phyloP scores from a whole-genome alignment of 2,113 vertebrate genomes.

The Prochilodus magdalenae region DNA sequence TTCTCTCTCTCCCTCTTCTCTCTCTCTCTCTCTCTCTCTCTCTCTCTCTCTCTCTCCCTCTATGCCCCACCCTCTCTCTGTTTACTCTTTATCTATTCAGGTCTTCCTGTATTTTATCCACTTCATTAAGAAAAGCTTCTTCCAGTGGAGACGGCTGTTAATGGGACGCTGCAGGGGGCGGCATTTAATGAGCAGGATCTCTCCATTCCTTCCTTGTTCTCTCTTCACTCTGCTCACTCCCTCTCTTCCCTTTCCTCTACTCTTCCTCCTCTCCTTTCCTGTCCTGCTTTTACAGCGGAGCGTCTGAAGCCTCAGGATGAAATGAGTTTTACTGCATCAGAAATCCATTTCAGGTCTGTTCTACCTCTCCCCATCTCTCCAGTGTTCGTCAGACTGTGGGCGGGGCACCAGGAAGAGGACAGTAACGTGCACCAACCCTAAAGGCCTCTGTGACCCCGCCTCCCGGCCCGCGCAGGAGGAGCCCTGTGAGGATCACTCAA shows the following conservation, averaged over 20 bases:
- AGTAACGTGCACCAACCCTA: slow-evolving; percentile 88
- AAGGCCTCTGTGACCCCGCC: slow-evolving; percentile 86
- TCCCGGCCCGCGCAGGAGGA: slow-evolving; percentile 83
- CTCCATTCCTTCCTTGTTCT: not conserved
- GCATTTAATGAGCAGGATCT: slow-evolving; percentile 34
- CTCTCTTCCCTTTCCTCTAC: not conserved
- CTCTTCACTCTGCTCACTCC: not conserved
- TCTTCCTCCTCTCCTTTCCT: not conserved
- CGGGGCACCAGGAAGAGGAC: slow-evolving; percentile 83
- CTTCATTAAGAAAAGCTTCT: slow-evolving; percentile 51
- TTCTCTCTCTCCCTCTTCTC: not conserved
- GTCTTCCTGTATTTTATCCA: slow-evolving; percentile 56
- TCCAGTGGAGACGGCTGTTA: slow-evolving; percentile 30
- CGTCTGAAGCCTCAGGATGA: too few relatives aligned
- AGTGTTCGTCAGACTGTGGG: slow-evolving; percentile 94
- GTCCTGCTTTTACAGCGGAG: too few relatives aligned
- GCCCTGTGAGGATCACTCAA: slow-evolving; percentile 86
- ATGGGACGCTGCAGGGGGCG: slow-evolving; percentile 35
- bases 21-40: not conserved
- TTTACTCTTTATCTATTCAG: slow-evolving; percentile 72
- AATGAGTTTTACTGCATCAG: too few relatives aligned
- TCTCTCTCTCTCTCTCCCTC: not conserved
- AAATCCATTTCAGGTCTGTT: not conserved
- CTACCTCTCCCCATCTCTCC: slow-evolving; percentile 7
- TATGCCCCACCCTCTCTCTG: not conserved